A percentile compares a stretch with the other conserved stretches of the same genome.
phyloP scores from a whole-genome alignment of 53 echinoderm and acorn worm genomes.

The Crossaster papposus region DNA sequence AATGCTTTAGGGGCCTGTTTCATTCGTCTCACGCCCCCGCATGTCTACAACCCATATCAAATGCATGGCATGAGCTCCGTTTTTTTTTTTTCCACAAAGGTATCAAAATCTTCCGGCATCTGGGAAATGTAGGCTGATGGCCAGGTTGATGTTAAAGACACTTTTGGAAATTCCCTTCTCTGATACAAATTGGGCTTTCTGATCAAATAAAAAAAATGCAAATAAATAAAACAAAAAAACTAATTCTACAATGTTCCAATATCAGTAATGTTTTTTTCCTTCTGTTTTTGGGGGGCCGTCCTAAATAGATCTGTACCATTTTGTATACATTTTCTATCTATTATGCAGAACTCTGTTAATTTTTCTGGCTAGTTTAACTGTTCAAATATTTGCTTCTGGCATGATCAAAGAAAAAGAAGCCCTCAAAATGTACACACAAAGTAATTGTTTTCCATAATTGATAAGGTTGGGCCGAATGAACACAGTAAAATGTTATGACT shows the following conservation, averaged over 20 bases:
- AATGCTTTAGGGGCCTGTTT: conserved; percentile 9
- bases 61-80: background rate
- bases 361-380: too few species aligned
- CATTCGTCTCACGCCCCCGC: conserved; percentile 15
- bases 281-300: too few species aligned
- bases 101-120: background rate
- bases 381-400: too few species aligned
- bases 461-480: too few species aligned
- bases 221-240: background rate
- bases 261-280: too few species aligned
- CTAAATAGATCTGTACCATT: too few species aligned
- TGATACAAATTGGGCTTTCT: background rate
- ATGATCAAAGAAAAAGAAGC: too few species aligned
- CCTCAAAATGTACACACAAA: too few species aligned
- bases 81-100: background rate
- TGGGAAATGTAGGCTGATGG: background rate
- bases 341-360: too few species aligned
- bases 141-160: background rate
- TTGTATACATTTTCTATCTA: too few species aligned
- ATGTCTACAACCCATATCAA: background rate
- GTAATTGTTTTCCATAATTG: too few species aligned
- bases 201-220: background rate
- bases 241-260: background rate
- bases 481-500: too few species aligned
- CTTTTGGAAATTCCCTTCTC: background rate